A percentile compares a stretch with the other conserved stretches of the same genome.
phyloP scores from a whole-genome alignment of 2,113 vertebrate genomes.

The Cichladusa arquata region DNA sequence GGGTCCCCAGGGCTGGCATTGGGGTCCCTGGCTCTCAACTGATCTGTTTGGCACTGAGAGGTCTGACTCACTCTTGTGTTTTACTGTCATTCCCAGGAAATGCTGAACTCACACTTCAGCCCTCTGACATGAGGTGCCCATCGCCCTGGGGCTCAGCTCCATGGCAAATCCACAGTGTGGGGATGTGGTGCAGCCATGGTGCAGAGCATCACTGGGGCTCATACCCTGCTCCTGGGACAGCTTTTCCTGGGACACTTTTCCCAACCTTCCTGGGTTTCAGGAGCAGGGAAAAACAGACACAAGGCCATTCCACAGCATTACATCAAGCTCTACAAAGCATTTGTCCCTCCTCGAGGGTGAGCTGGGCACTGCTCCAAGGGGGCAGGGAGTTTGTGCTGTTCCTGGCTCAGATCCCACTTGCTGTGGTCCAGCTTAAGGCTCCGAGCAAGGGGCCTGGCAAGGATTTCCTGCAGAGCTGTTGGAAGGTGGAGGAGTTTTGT shows the following conservation, averaged over 20 bases:
- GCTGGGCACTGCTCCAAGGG: neutral
- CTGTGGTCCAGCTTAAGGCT: neutral
- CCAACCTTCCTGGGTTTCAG: neutral
- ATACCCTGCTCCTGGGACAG: neutral
- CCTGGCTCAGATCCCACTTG: neutral
- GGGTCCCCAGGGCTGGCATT: neutral
- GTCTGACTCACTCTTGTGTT: neutral
- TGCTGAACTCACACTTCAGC: neutral
- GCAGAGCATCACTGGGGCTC: neutral
- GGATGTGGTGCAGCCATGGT: neutral
- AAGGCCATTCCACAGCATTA: rapidly evolving
- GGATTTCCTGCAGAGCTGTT: neutral
- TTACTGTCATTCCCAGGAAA: neutral
- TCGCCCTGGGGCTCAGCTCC: neutral
- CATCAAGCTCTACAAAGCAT: neutral
- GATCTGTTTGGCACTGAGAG: neutral
- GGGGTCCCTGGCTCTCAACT: neutral
- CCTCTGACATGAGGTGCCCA: neutral
- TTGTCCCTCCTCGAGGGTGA: rapidly evolving
- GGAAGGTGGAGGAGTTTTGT: neutral
- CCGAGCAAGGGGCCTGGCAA: neutral
- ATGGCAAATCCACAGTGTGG: neutral
- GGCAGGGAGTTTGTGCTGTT: neutral
- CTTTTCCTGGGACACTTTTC: neutral
- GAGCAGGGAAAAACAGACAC: neutral